A percentile compares a stretch with the other conserved stretches of the same genome.
Evolutionary conservation across 2,113 vertebrate genomes (phyloP).

Genomic region (Sander vitreus): DNA sequence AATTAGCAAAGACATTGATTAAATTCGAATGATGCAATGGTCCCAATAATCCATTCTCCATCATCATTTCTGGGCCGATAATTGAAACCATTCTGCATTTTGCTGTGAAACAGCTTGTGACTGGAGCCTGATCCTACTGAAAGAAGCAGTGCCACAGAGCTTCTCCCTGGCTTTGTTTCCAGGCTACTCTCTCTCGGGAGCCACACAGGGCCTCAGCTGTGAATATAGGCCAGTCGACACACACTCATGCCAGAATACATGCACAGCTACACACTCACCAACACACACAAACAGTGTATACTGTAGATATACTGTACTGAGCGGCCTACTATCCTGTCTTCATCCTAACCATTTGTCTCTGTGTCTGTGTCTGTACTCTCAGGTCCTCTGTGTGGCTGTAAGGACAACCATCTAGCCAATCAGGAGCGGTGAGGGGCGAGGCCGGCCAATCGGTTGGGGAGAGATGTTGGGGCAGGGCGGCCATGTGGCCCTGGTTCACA

Average conservation of each 20-base stretch:
- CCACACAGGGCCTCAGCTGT: constrained; percentile 59
- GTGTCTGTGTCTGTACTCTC: constrained; percentile 33
- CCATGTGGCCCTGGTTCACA: constrained; percentile 62
- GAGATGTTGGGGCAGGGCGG: constrained; percentile 85
- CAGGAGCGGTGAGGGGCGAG: constrained; percentile 46
- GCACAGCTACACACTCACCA: constrained; percentile 6
- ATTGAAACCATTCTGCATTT: not conserved
- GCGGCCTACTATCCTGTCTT: not conserved
- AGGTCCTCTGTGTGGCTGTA: constrained; percentile 57
- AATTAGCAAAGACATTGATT: not conserved
- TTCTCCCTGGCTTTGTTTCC: constrained; percentile 35
- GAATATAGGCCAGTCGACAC: constrained; percentile 72
- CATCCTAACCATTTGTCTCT: constrained; percentile 40
- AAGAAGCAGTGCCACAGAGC: constrained; percentile 15
- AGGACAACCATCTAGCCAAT: constrained; percentile 53
- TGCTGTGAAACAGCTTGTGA: not conserved
- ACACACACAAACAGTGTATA: constrained; percentile 25
- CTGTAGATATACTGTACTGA: constrained; percentile 10
- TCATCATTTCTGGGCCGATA: not conserved
- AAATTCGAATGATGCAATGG: not conserved
- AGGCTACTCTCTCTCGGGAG: constrained; percentile 48
- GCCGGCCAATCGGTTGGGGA: constrained; percentile 61
- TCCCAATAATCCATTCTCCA: not conserved
- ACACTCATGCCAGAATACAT: constrained; percentile 21
- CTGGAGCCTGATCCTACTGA: constrained; percentile 16